Percentiles rank a stretch among this genome's conserved stretches.
phyloP scores from a whole-genome alignment of 2,888 invertebrate genomes.

The Lithophane ornitopus region DNA sequence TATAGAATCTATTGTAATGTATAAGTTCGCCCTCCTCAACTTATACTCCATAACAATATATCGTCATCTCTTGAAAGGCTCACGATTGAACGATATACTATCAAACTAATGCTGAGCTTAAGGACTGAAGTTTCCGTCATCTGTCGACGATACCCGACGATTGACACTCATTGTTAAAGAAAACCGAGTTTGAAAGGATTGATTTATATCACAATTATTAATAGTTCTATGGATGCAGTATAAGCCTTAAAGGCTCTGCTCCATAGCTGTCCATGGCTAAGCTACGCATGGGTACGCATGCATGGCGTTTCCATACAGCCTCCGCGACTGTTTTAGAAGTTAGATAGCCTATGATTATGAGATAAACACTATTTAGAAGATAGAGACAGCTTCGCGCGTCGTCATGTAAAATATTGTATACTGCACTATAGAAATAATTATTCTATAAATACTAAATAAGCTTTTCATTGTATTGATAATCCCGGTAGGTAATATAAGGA shows the following conservation, averaged over 20 bases:
- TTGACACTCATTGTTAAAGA: constrained; percentile 31
- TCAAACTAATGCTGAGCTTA: background rate
- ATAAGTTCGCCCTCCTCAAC: background rate
- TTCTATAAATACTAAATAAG: too few species aligned
- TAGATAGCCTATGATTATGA: too few species aligned
- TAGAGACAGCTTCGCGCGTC: too few species aligned
- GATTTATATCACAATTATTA: constrained; percentile 20
- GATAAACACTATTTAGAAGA: too few species aligned
- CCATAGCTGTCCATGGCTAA: background rate
- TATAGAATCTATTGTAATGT: background rate
- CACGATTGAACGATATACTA: constrained; percentile 32
- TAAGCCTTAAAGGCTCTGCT: background rate
- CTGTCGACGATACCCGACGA: constrained; percentile 15
- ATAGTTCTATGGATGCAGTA: background rate
- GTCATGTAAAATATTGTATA: too few species aligned
- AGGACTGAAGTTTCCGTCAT: constrained; percentile 44
- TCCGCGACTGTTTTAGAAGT: too few species aligned
- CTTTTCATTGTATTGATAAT: too few species aligned
- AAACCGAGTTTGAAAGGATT: constrained; percentile 8
- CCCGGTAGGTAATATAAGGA: too few species aligned
- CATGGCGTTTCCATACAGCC: too few species aligned
- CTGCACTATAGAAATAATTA: too few species aligned
- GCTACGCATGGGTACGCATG: background rate
- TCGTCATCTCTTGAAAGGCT: constrained; percentile 12
- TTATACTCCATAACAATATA: constrained; percentile 28